phyloP scores from a whole-genome alignment of 2,888 invertebrate species.

The Chironomus riparius region DNA sequence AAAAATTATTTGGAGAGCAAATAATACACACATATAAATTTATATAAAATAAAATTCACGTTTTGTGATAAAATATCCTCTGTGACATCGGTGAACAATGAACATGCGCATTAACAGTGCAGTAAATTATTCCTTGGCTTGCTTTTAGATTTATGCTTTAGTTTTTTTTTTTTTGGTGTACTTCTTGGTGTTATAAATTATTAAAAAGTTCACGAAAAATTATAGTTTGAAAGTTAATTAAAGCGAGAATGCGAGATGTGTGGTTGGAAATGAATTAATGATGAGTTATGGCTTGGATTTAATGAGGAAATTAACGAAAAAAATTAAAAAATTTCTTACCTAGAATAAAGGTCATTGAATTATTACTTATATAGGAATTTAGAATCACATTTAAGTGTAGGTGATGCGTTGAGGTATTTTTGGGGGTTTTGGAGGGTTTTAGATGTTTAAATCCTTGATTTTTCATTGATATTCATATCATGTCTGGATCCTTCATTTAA shows the following conservation, averaged over 20 bases:
- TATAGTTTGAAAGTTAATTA: neutral
- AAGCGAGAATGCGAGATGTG: no score
- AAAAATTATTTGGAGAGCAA: no score
- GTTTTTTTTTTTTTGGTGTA: neutral
- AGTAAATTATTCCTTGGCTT: neutral
- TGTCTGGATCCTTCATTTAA: no score
- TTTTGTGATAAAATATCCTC: neutral
- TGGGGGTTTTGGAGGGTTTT: no score
- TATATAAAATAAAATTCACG: neutral
- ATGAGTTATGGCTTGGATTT: no score
- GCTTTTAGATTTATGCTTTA: no score
- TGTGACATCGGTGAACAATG: slow-evolving; percentile 2
- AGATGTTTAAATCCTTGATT: no score
- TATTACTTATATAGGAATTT: neutral
- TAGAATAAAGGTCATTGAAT: neutral
- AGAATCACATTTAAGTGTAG: no score
- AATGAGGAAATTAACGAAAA: neutral
- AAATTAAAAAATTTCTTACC: neutral
- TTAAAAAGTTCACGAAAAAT: neutral
- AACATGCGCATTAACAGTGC: slow-evolving; percentile 4
- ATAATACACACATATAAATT: neutral
- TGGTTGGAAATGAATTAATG: no score
- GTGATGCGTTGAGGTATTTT: no score
- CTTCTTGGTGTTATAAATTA: neutral
- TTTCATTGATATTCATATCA: no score